These are phyloP conservation scores for Perizoma affinitatum DNA, from an alignment of 2,888 invertebrate genomes.

Conservation along the genomic window DNA sequence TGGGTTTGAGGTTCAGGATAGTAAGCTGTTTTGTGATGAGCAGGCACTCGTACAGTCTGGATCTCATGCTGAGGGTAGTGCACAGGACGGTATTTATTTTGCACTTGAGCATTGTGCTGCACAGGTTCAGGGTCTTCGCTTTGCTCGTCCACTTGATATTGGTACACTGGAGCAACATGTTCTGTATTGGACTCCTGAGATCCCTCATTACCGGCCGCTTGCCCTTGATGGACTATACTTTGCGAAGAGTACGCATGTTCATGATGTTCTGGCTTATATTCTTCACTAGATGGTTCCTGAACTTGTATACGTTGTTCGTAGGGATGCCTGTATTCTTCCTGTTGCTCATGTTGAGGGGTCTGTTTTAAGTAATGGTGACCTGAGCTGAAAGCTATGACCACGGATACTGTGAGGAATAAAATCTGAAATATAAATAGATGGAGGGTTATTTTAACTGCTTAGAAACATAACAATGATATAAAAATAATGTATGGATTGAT, in stretches of 20 bases:
- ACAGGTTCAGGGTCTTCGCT: slow-evolving; percentile 42
- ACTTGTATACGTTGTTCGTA: slow-evolving; percentile 46
- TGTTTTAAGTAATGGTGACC: slow-evolving; percentile 60
- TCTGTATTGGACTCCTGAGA: slow-evolving; percentile 55
- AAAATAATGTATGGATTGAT: too few species aligned
- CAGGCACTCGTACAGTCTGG: slow-evolving; percentile 44
- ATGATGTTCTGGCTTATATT: slow-evolving; percentile 47
- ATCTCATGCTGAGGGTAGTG: slow-evolving; percentile 47
- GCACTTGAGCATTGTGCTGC: slow-evolving; percentile 33
- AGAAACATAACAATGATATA: too few species aligned
- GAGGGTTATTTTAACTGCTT: not conserved
- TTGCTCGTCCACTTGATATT: slow-evolving; percentile 51
- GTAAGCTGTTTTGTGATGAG: slow-evolving; percentile 32
- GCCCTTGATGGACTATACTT: slow-evolving; percentile 56
- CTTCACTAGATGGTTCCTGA: slow-evolving; percentile 50
- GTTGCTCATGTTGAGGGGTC: slow-evolving; percentile 54
- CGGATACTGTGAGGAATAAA: slow-evolving; percentile 53
- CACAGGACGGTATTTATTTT: slow-evolving; percentile 38
- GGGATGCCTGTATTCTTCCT: slow-evolving; percentile 56
- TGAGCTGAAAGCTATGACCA: slow-evolving; percentile 55
- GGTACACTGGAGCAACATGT: slow-evolving; percentile 59
- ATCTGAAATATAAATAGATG: slow-evolving; percentile 55
- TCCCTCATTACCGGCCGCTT: slow-evolving; percentile 49
- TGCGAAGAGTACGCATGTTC: slow-evolving; percentile 61
- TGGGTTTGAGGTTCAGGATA: slow-evolving; percentile 34